Base-by-base conservation (phyloP, 1,140 invertebrate species). In the Tigriopus japonicus region DNA sequence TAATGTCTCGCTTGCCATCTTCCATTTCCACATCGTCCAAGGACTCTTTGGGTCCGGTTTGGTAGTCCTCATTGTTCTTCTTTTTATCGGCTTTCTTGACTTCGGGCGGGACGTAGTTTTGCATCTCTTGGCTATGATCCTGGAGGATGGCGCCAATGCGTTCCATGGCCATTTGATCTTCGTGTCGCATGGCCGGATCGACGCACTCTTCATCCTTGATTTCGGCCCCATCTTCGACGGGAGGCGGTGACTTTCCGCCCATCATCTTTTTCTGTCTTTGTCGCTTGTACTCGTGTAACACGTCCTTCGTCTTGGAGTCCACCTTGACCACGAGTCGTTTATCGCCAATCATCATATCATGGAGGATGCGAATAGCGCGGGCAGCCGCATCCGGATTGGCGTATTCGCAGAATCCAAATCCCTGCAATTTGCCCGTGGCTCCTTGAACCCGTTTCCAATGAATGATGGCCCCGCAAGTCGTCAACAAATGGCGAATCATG, bases 381-480 rank as follows among this genome's bases (percentile, higher is more conserved):
- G 97, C 75, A 23, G 92, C 95, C 1, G 91, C 87, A 75, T 96
- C 91, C 17, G 93, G 92, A 60, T 88, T 85, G 54, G 80, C 86
- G 77, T 83, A 92, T 75, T 98, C 95, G 76, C 94, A 98, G 75
- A 98, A 98, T 21, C 94, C 95, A 76, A 99, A 99, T 10, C 87
- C 92, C 78, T 70, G 78, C 41, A 79, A 66, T 67, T 80, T 79
- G 56, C 79, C 81, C 63, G 77, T 79, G 1, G 79, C 76, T 56
- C 82, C 83, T 71, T 95, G 91, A 9, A 98, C 91, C 65, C 94
- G 78, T 72, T 98, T 98, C 95, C 95, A 99, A 66, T 85, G 90
- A 1, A 91, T 74, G 21, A 98, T 89, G 64, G 86, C 82, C 1
- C 95, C 95, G 77, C 93, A 89, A 17, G 85, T 81, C 49, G 80